Evolutionary conservation across 2,888 invertebrate species (phyloP), one percentile per base, ranked within the genome.

Genomic region (Tetragonula carbonaria): DNA sequence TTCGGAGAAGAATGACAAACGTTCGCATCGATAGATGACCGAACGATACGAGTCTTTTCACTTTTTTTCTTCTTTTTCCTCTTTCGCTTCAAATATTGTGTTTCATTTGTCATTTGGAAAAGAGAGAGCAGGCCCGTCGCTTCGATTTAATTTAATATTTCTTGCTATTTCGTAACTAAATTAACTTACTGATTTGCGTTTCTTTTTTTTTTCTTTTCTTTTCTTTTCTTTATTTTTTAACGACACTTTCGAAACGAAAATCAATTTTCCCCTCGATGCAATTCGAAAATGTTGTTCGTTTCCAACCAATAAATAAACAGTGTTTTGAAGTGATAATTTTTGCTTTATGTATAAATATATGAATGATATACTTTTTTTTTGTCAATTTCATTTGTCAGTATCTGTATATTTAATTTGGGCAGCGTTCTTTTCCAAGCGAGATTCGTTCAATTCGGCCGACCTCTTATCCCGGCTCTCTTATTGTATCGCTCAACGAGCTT

Each of bases 401-500:
- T 55, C 45, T 21, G n/a, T 78, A 50, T 21, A 50, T 38, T 73
- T 66, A 33, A 71, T 63, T 65, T 38, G n/a, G 45, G 21, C 57
- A 38, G 51, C 63, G 80, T 65, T 28, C 0, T 28, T 28, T 73
- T n/a, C 16, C n/a, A 23, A 45, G 53, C n/a, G 66, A 81, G 33
- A 62, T 81, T 51, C 72, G 11, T 67, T 81, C 57, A 67, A 76
- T 75, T 73, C 72, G 2, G 11, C 16, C 23, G 62, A 63, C 66
- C 67, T 53, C 18, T 53, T 59, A 50, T 11, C 50, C 55, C 55
- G 72, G 72, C 66, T 62, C n/a, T 66, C 59, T 71, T 33, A 62
- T 75, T 63, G 33, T 50, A n/a, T 23, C 50, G 50, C 72, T 68
- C 38, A 82, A 76, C 75, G 62, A 83, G 75, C 82, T 76, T 68